Percentiles rank a stretch among this genome's conserved stretches.
phyloP scores from a whole-genome alignment of 2,888 invertebrate genomes.

The Ophion costatus region DNA sequence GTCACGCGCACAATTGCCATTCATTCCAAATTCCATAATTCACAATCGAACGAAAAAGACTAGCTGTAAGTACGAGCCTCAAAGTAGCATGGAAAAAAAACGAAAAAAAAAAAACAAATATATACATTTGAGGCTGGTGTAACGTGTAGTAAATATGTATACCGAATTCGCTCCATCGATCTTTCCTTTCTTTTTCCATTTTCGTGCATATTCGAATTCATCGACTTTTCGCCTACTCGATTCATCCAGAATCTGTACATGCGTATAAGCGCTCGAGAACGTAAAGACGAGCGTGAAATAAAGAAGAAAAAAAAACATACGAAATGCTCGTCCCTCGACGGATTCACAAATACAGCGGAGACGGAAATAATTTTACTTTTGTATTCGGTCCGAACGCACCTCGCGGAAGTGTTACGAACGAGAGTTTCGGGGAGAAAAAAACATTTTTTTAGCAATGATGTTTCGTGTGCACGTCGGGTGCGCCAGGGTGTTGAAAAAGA shows the following conservation, averaged over 20 bases:
- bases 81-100: slow-evolving; percentile 62
- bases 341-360: slow-evolving; percentile 24
- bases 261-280: slow-evolving; percentile 58
- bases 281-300: slow-evolving; percentile 54
- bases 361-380: slow-evolving; percentile 14
- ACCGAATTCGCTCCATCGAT: slow-evolving; percentile 48
- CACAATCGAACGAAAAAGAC: slow-evolving; percentile 70
- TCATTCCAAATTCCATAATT: slow-evolving; percentile 52
- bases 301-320: slow-evolving; percentile 9
- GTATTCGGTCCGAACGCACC: slow-evolving; percentile 5
- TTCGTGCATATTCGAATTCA: slow-evolving; percentile 57
- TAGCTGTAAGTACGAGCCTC: slow-evolving; percentile 73
- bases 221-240: slow-evolving; percentile 54
- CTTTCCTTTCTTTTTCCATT: slow-evolving; percentile 27
- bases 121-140: slow-evolving; percentile 57
- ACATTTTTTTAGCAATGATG: slow-evolving; percentile 26
- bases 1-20: slow-evolving; percentile 35
- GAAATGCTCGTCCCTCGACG: neutral
- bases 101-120: slow-evolving; percentile 33
- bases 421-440: neutral
- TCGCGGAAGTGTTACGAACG: no score
- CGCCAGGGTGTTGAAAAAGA: no score
- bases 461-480: no score
- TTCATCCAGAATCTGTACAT: slow-evolving; percentile 54
- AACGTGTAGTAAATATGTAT: slow-evolving; percentile 50